phyloP scores from a whole-genome alignment of 2,888 invertebrate species.

The Erpobdella octoculata region DNA sequence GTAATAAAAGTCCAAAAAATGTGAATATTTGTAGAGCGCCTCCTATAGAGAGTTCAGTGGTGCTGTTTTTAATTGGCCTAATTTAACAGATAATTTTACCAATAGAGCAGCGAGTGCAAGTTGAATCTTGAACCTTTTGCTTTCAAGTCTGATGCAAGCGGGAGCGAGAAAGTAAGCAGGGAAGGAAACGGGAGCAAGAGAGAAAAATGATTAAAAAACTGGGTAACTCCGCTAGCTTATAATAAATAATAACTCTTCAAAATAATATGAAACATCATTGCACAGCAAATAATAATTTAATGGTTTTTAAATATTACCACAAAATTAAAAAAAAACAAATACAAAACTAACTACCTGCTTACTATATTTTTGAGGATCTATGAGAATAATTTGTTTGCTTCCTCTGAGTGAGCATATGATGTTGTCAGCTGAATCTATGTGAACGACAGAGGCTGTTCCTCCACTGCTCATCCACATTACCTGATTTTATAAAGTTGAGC shows the following conservation, averaged over 20 bases:
- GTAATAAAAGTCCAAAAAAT: too few relatives aligned
- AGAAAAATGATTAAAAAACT: too few relatives aligned
- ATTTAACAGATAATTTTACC: too few relatives aligned
- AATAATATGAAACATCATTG: not conserved
- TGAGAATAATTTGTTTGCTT: conserved; percentile 45
- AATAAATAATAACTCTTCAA: not conserved
- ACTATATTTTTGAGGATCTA: conserved; percentile 42
- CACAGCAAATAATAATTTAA: not conserved
- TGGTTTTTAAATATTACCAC: not conserved
- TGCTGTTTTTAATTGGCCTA: too few relatives aligned
- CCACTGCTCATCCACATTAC: conserved; percentile 52
- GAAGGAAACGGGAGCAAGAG: too few relatives aligned
- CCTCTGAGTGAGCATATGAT: conserved; percentile 49
- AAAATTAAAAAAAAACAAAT: not conserved
- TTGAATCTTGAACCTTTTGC: too few relatives aligned
- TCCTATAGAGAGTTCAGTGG: too few relatives aligned
- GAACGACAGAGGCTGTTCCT: conserved; percentile 50
- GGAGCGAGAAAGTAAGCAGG: too few relatives aligned
- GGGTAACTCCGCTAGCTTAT: too few relatives aligned
- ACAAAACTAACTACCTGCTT: conserved; percentile 29
- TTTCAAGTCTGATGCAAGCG: too few relatives aligned
- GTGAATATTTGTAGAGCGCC: too few relatives aligned
- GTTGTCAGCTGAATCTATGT: conserved; percentile 50
- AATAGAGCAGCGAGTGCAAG: too few relatives aligned
- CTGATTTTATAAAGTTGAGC: not conserved